phyloP scores from a whole-genome alignment of 2,888 invertebrate genomes.

The Cataglyphis rosenhaueri region DNA sequence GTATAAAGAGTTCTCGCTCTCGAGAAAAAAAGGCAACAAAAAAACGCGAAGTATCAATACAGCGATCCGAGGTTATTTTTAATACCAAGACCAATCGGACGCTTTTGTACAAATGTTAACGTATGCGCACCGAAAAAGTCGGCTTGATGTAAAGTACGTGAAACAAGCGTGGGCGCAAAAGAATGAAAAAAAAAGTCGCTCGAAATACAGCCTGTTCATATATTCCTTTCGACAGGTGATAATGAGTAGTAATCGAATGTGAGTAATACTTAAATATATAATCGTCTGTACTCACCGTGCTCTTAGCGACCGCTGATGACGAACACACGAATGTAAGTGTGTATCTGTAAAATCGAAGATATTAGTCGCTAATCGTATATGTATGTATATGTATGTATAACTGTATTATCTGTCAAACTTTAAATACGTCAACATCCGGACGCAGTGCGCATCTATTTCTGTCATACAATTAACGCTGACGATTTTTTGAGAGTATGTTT shows the following conservation, averaged over 20 bases:
- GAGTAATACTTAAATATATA: conserved; percentile 19
- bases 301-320: conserved; percentile 73
- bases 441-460: conserved; percentile 76
- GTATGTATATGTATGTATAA: conserved; percentile 79
- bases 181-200: conserved; percentile 13
- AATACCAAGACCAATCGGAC: conserved; percentile 86
- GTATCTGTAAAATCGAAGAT: conserved; percentile 76
- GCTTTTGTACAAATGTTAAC: conserved; percentile 73
- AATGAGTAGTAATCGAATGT: conserved; percentile 19
- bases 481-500: conserved; percentile 70
- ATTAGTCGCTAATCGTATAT: conserved; percentile 77
- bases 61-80: conserved; percentile 85
- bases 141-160: conserved; percentile 46
- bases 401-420: conserved; percentile 76
- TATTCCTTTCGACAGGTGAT: conserved; percentile 43
- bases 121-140: conserved; percentile 65
- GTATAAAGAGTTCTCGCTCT: conserved; percentile 62
- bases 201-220: conserved; percentile 7
- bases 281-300: conserved; percentile 68
- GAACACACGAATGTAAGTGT: conserved; percentile 69
- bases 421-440: conserved; percentile 72
- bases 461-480: conserved; percentile 75
- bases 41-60: conserved; percentile 64
- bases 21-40: conserved; percentile 14
- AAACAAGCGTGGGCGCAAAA: conserved; percentile 7